Evolutionary conservation across 2,888 invertebrate species (phyloP).

Genomic region (Clivina fossor): DNA sequence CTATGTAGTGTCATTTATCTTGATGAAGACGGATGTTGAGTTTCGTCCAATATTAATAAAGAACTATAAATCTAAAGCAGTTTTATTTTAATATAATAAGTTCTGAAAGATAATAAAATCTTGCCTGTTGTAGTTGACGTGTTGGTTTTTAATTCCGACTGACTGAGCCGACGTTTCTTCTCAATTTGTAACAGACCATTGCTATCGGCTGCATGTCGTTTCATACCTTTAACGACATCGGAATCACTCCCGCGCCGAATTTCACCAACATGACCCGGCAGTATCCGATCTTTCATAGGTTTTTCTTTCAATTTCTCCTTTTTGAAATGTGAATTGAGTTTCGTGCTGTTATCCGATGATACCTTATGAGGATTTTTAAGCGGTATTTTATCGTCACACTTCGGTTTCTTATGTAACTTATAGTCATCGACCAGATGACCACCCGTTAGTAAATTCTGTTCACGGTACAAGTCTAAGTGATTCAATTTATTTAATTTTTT

Average conservation of each 20-base stretch:
- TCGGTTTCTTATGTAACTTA: constrained; percentile 35
- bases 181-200: constrained; percentile 65
- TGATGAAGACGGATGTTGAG: no score
- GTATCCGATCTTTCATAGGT: constrained; percentile 53
- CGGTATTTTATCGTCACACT: constrained; percentile 22
- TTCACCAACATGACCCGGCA: constrained; percentile 42
- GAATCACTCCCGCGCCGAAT: constrained; percentile 57
- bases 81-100: no score
- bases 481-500: constrained; percentile 42
- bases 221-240: constrained; percentile 49
- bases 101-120: no score
- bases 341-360: constrained; percentile 9
- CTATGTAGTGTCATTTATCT: no score
- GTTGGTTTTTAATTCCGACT: constrained; percentile 50
- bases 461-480: constrained; percentile 47
- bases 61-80: no score
- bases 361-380: constrained; percentile 29
- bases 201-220: constrained; percentile 54
- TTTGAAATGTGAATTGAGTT: constrained; percentile 40
- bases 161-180: constrained; percentile 65
- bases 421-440: constrained; percentile 43
- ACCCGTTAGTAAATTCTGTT: constrained; percentile 53
- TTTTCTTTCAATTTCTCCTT: constrained; percentile 55
- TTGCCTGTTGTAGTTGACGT: constrained; percentile 55
- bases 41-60: no score